A percentile compares a stretch with the other conserved stretches of the same genome.
These are phyloP conservation scores for Caranx melampygus DNA, from an alignment of 2,113 vertebrate species.

Conservation along the genomic window DNA sequence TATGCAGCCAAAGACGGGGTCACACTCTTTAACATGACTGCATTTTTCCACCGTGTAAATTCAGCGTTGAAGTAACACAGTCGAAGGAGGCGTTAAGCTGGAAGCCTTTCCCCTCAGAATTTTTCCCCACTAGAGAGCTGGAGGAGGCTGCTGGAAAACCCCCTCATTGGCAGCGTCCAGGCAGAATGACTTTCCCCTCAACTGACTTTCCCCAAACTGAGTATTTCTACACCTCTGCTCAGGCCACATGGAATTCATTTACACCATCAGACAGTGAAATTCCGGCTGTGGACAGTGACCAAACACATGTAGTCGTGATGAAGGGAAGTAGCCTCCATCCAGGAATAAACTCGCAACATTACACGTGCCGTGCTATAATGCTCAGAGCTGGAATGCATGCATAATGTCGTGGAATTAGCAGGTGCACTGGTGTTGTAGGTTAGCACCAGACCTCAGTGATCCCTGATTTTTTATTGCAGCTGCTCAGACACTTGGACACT, in stretches of 20 bases:
- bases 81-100: slow-evolving; percentile 57
- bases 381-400: slow-evolving; percentile 19
- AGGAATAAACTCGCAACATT: slow-evolving; percentile 60
- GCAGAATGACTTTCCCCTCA: slow-evolving; percentile 72
- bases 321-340: slow-evolving; percentile 55
- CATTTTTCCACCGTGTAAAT: slow-evolving; percentile 78
- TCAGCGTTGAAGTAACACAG: slow-evolving; percentile 55
- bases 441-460: slow-evolving; percentile 39
- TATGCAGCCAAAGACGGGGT: slow-evolving; percentile 30
- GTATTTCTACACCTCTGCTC: slow-evolving; percentile 77
- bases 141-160: slow-evolving; percentile 79
- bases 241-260: slow-evolving; percentile 84
- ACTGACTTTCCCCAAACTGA: slow-evolving; percentile 77
- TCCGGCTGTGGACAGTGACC: slow-evolving; percentile 73
- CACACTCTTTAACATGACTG: slow-evolving; percentile 62
- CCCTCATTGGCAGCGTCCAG: slow-evolving; percentile 72
- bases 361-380: slow-evolving; percentile 35
- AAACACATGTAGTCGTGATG: slow-evolving; percentile 80
- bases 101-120: slow-evolving; percentile 67
- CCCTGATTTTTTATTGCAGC: slow-evolving; percentile 50
- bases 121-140: slow-evolving; percentile 68
- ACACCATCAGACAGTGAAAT: slow-evolving; percentile 78
- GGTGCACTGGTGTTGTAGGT: slow-evolving; percentile 46
- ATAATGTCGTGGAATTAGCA: slow-evolving; percentile 43
- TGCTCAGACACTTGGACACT: slow-evolving; percentile 42